Evolutionary conservation across 2,888 invertebrate species (phyloP), one percentile per base, ranked within the genome.

Genomic region (Bedellia somnulentella): DNA sequence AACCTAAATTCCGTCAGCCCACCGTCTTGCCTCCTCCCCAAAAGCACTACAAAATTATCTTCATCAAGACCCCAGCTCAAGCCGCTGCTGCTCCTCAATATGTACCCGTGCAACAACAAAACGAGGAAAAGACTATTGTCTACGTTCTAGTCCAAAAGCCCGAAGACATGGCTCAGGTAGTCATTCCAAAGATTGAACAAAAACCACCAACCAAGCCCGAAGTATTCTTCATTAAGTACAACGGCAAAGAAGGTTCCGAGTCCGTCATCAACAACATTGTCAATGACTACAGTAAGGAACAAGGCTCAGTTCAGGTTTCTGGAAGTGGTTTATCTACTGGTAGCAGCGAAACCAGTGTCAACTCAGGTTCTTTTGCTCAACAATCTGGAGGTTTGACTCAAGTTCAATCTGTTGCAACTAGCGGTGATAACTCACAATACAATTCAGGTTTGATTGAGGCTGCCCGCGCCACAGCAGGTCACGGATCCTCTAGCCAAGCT

Each of bases 41-140:
- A 52, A 87, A 87, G 45, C 86, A 87, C 54, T 86, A 87, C 77
- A 87, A 87, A 53, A 86, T 88, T 44, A 86, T 88, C 55, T 87
- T 88, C 73, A 87, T 88, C 51, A 87, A 87, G 57, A 83, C 87
- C 6, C 87, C 87, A 28, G 76, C 81, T 18, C 77, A 81, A 38
- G 77, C 80, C 25, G 80, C 80, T 21, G 80, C 81, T 26, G 79
- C 81, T 18, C 84, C 82, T 3, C 86, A 86, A 37, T 61, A 82
- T 8, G 80, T 87, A 35, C 84, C 86, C 30, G 71, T 82, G 5
- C 80, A 81, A 42, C 80, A 80, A 36, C 86, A 85, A 47, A 82
- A 82, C 47, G 85, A 85, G 53, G 85, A 86, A 48, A 87, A 87
- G 60, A 87, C 87, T 9, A 79, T 87, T 38, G 86, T 87, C 41